Conservation (phyloP, 2,113 vertebrate genomes). For the Seriola dumerili region DNA sequence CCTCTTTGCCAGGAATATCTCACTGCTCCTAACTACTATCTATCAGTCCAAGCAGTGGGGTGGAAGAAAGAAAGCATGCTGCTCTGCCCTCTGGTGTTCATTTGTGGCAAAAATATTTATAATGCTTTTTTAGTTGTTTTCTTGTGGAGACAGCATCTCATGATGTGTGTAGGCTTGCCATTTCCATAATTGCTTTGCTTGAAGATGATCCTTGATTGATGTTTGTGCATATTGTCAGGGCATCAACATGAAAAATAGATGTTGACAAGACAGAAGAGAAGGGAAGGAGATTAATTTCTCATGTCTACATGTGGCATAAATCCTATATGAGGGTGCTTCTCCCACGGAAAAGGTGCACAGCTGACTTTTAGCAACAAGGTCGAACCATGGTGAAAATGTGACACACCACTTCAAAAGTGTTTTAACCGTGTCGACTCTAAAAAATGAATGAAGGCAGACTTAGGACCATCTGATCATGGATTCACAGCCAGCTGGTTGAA, state of each 20-base stretch:
- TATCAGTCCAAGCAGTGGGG: neutral
- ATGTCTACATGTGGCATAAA: slow-evolving; percentile 46
- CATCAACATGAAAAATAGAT: slow-evolving; percentile 62
- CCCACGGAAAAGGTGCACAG: neutral
- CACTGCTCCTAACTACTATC: neutral
- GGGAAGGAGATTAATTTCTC: slow-evolving; percentile 30
- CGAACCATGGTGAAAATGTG: slow-evolving; percentile 11
- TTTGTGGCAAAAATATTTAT: neutral
- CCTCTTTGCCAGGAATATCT: neutral
- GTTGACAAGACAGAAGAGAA: slow-evolving; percentile 42
- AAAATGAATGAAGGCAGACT: slow-evolving; percentile 36
- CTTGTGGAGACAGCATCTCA: neutral
- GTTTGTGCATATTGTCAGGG: slow-evolving; percentile 22
- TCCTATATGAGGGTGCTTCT: slow-evolving; percentile 47
- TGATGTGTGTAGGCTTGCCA: neutral
- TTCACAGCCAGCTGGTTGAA: neutral
- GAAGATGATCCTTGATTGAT: slow-evolving; percentile 35
- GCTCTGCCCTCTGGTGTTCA: slow-evolving; percentile 68
- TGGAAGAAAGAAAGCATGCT: neutral
- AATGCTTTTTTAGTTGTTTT: neutral
- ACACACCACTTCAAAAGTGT: slow-evolving; percentile 4
- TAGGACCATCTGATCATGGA: neutral
- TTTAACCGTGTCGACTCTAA: slow-evolving; percentile 6
- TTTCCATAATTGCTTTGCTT: neutral
- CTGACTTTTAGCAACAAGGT: slow-evolving; percentile 20